Percentiles rank a stretch among this genome's conserved stretches.
Evolutionary conservation across 2,888 invertebrate genomes (phyloP).

Genomic region (Bugula neritina): DNA sequence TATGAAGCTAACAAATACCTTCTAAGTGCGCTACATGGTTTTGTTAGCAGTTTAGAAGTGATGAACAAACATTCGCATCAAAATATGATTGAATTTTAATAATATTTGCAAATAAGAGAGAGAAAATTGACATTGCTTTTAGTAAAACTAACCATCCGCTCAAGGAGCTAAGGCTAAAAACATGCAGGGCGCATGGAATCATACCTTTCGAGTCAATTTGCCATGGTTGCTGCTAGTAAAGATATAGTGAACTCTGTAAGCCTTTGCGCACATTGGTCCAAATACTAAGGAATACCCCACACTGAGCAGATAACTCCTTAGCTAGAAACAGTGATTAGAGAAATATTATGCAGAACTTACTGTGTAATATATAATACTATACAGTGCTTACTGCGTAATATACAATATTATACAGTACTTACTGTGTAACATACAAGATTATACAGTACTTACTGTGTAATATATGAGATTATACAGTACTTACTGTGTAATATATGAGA

Average conservation of each 20-base stretch:
- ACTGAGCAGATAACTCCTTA: slow-evolving; percentile 7
- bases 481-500: not conserved
- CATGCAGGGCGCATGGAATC: too few relatives aligned
- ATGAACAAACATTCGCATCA: too few relatives aligned
- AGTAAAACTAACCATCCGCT: too few relatives aligned
- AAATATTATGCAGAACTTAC: not conserved
- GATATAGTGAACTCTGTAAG: slow-evolving; percentile 17
- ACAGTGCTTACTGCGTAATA: not conserved
- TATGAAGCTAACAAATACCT: too few relatives aligned
- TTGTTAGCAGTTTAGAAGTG: too few relatives aligned
- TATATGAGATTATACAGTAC: not conserved
- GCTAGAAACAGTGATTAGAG: too few relatives aligned
- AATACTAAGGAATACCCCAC: slow-evolving; percentile 4
- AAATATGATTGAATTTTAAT: too few relatives aligned
- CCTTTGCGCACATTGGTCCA: slow-evolving; percentile 24
- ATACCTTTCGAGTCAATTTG: slow-evolving; percentile 1
- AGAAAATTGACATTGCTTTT: too few relatives aligned
- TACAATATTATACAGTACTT: not conserved
- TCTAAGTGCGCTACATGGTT: too few relatives aligned
- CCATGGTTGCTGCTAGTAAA: not conserved
- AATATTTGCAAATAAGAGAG: too few relatives aligned
- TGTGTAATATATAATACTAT: not conserved
- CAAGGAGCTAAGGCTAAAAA: too few relatives aligned
- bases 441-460: not conserved
- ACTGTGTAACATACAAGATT: too few relatives aligned